A percentile compares a stretch with the other conserved stretches of the same genome.
phyloP scores from a whole-genome alignment of 1,140 invertebrate species.

The Drosophila obscura region DNA sequence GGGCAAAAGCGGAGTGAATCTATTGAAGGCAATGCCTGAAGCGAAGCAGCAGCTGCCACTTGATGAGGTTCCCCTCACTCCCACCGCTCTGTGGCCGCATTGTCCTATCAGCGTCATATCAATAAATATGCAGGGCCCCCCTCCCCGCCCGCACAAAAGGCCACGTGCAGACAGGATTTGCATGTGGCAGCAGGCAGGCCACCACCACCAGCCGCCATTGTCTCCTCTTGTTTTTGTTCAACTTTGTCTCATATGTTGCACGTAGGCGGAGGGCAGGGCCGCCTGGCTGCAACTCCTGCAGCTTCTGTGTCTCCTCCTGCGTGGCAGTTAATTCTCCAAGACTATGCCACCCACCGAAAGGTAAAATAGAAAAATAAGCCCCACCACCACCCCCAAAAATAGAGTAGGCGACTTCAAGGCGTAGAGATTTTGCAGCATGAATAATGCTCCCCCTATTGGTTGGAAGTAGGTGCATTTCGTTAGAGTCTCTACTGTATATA shows the following conservation, averaged over 20 bases:
- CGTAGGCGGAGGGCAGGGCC: not conserved
- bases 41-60: conserved; percentile 37
- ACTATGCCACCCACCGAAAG: conserved; percentile 65
- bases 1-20: conserved; percentile 16
- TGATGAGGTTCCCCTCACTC: conserved; percentile 22
- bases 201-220: not conserved
- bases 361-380: conserved; percentile 69
- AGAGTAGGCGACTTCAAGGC: conserved; percentile 22
- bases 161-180: conserved; percentile 65
- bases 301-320: conserved; percentile 34
- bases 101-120: conserved; percentile 80
- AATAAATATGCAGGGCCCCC: conserved; percentile 67
- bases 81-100: conserved; percentile 26
- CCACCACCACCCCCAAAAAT: conserved; percentile 45
- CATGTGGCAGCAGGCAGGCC: conserved; percentile 26
- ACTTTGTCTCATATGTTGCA: conserved; percentile 59
- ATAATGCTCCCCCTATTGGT: not conserved
- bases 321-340: conserved; percentile 79
- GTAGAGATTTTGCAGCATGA: too few relatives aligned
- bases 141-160: conserved; percentile 62
- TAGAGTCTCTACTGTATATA: conserved; percentile 7
- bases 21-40: conserved; percentile 53
- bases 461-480: not conserved
- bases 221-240: conserved; percentile 52
- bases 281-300: conserved; percentile 26